phyloP scores from a whole-genome alignment of 2,113 vertebrate species.

The Alces alces region DNA sequence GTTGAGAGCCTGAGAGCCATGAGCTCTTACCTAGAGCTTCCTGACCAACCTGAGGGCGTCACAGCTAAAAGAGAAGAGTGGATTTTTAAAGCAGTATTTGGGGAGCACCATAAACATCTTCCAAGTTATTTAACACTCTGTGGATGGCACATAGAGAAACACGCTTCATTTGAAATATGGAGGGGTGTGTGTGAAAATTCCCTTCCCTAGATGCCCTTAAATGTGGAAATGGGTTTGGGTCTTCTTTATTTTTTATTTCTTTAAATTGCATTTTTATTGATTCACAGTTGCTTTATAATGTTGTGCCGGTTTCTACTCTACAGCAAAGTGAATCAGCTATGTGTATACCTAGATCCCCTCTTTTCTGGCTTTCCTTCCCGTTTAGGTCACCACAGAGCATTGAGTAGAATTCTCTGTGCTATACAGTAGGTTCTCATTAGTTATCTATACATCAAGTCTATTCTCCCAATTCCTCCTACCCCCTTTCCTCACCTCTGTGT shows the following conservation, averaged over 20 bases:
- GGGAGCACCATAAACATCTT: neutral
- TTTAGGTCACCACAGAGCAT: neutral
- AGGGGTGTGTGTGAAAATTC: neutral
- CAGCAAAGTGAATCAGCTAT: neutral
- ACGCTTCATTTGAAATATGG: neutral
- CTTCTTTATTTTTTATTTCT: neutral
- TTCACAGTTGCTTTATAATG: neutral
- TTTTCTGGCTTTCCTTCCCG: neutral
- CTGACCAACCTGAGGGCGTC: neutral
- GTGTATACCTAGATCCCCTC: neutral
- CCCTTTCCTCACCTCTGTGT: neutral
- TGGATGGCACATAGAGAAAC: neutral
- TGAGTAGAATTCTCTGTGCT: neutral
- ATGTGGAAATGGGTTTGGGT: neutral
- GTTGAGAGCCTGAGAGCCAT: accelerated
- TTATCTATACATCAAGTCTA: neutral
- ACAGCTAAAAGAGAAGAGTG: neutral
- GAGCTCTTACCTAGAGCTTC: neutral
- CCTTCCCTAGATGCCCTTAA: neutral
- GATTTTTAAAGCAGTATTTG: neutral
- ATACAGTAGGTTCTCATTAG: neutral
- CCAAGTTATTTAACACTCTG: neutral
- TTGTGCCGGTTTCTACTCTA: neutral
- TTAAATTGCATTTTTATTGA: neutral
- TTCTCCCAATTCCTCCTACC: neutral